Base-by-base conservation (phyloP, 1,140 invertebrate genomes). In the Mercenaria mercenaria region DNA sequence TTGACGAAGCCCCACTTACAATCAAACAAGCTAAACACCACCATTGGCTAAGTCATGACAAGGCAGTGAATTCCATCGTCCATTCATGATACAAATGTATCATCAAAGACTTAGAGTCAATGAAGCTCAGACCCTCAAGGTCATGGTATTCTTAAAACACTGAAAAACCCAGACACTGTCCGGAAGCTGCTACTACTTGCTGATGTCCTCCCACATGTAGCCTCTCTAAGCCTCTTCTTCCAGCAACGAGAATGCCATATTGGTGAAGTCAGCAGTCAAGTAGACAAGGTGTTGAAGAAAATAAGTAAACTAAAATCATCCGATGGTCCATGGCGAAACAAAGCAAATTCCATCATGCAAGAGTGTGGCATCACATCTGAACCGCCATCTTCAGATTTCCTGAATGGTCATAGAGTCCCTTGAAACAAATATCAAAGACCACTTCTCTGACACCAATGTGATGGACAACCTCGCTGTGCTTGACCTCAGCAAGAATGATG, bases 121-220 rank as follows among this genome's bases (percentile, higher is more conserved):
- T 29, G 11, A 20, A 34, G 8, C 59, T 86, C 15, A 26, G 81
- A 90, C 26, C 61, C 74, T 37, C 8, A 79, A 59, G 89, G 81
- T 10, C 64, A 86, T 56, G 89, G 81, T 43, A 11, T 90, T 32
- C 39, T 85, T 6, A 90, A 90, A 37, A 52, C 26, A n/a, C 23
- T 90, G 41, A 79, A 84, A 59, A 59, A 86, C 41, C 81, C 81
- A 8, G 29, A 37, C 15, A 90, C 34, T 39, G 15, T 90, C 0
- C n/a, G 76, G 15, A 20, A 11, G 20, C 43, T 90, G 3, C 43
- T 84, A 13, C 61, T 90, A 4, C 47, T 90, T 13, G 82, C 72
- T 64, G 82, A 90, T 39, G 52, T 43, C 37, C 59, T 90, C 6
- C 89, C 89, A 13, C 89, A 90, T 88, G 37, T 88, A 23, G 56